A percentile compares a stretch with the other conserved stretches of the same genome.
Evolutionary conservation across 2,888 invertebrate species (phyloP).

Genomic region (Clitarchus hookeri): DNA sequence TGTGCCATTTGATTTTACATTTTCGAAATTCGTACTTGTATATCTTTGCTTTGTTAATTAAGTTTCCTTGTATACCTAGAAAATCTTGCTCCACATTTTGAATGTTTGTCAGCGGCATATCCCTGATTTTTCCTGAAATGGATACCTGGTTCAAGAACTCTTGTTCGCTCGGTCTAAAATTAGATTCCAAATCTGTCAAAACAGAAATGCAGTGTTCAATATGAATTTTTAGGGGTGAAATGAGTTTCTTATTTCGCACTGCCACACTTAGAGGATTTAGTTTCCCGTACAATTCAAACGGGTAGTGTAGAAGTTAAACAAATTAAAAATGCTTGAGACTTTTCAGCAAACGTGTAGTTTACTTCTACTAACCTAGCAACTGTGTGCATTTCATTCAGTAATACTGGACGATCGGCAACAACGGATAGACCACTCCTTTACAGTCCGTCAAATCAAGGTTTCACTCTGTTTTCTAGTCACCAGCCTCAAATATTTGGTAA

Average conservation of each 20-base stretch:
- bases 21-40: too few species aligned
- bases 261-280: slow-evolving; percentile 11
- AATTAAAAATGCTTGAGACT: not conserved
- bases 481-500: too few species aligned
- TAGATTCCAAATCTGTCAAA: slow-evolving; percentile 6
- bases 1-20: too few species aligned
- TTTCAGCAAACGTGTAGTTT: not conserved
- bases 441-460: too few species aligned
- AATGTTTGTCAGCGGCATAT: not conserved
- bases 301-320: not conserved
- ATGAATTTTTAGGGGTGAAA: not conserved
- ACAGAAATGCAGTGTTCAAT: not conserved
- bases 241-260: not conserved
- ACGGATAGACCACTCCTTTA: too few species aligned
- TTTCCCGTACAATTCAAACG: not conserved
- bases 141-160: slow-evolving; percentile 20
- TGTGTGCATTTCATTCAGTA: too few species aligned
- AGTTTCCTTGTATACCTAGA: not conserved
- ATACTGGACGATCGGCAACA: too few species aligned
- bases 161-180: not conserved
- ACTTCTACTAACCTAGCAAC: too few species aligned
- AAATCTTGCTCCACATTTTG: slow-evolving; percentile 4
- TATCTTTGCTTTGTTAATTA: too few species aligned
- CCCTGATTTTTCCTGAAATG: not conserved
- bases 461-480: too few species aligned